These are phyloP conservation scores for Pocota personata DNA, from an alignment of 2,888 invertebrate genomes.

Conservation along the genomic window DNA sequence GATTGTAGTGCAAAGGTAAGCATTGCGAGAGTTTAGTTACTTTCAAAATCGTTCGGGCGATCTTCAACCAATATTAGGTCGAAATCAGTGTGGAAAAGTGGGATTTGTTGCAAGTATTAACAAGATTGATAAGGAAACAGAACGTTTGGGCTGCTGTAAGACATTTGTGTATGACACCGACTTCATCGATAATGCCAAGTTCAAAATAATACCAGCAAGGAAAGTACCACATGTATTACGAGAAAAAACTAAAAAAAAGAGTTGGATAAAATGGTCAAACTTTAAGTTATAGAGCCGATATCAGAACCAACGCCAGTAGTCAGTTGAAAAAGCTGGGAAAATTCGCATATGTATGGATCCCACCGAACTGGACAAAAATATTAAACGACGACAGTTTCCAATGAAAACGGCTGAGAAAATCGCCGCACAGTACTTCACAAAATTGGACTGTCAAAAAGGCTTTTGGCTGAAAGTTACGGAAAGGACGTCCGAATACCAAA, in stretches of 20 bases:
- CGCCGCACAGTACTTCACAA: constrained; percentile 34
- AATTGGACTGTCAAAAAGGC: constrained; percentile 24
- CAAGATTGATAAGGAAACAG: background rate
- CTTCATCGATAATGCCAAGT: background rate
- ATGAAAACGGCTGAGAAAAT: constrained; percentile 30
- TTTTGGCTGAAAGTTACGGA: constrained; percentile 42
- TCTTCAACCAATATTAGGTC: constrained; percentile 8
- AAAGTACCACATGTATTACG: background rate
- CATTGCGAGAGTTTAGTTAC: background rate
- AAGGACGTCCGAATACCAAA: constrained; percentile 18
- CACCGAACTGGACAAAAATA: constrained; percentile 25
- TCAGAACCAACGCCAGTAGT: background rate
- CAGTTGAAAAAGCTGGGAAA: constrained; percentile 9
- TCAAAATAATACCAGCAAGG: background rate
- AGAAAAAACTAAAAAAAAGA: background rate
- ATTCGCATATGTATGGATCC: constrained; percentile 43
- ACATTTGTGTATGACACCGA: background rate
- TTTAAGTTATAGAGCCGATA: background rate
- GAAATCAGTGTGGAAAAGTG: constrained; percentile 7
- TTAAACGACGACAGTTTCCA: constrained; percentile 15
- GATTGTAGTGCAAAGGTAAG: background rate
- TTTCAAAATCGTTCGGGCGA: background rate
- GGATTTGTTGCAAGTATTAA: constrained; percentile 16
- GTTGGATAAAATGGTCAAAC: background rate
- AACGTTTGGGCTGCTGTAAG: background rate